Conservation (phyloP, 1,140 invertebrate genomes). For the Cotesia glomerata region DNA sequence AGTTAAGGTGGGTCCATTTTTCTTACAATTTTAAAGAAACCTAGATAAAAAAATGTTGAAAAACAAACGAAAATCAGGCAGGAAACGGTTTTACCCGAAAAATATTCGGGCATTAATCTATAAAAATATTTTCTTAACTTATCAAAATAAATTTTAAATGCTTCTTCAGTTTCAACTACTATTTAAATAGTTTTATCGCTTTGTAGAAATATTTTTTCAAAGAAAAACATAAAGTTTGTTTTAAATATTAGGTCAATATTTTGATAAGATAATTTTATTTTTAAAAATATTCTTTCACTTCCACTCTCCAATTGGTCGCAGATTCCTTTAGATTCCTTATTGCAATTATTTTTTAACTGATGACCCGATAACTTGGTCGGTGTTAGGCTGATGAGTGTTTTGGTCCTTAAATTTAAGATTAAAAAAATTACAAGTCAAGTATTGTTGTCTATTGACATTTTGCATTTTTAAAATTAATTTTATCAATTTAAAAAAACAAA, state of each 20-base stretch:
- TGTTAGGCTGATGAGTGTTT: conserved; percentile 16
- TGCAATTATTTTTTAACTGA: not conserved
- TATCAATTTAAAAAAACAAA: not conserved
- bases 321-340: not conserved
- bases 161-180: not conserved
- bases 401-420: not conserved
- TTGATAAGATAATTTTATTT: not conserved
- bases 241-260: not conserved
- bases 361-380: conserved; percentile 19
- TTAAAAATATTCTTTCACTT: not conserved
- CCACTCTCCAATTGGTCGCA: conserved; percentile 1
- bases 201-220: too few species aligned
- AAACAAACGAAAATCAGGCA: conserved; percentile 1
- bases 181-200: too few species aligned
- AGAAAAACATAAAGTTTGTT: not conserved
- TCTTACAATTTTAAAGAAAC: conserved; percentile 37
- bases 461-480: not conserved
- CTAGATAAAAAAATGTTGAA: not conserved
- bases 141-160: not conserved
- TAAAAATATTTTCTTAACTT: too few species aligned
- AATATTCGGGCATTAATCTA: too few species aligned
- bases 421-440: not conserved
- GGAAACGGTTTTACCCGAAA: not conserved
- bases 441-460: conserved; percentile 1
- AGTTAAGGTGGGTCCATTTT: conserved; percentile 57